phyloP scores from a whole-genome alignment of 2,888 invertebrate genomes.

The Cyclophora albipunctata region DNA sequence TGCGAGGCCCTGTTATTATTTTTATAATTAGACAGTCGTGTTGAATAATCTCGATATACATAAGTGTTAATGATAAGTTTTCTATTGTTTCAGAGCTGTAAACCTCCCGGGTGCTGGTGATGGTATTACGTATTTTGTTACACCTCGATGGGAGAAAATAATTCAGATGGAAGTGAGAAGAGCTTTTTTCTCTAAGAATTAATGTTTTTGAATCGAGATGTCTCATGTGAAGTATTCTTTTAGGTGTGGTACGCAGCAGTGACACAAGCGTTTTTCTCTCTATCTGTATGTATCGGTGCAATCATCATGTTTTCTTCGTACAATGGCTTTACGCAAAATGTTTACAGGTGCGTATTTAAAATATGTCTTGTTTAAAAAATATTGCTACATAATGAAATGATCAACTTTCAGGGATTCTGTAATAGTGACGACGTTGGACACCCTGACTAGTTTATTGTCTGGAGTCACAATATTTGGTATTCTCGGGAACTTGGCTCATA shows the following conservation, averaged over 20 bases:
- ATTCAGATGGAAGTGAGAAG: neutral
- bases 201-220: no score
- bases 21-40: neutral
- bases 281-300: slow-evolving; percentile 79
- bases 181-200: neutral
- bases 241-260: slow-evolving; percentile 72
- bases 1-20: neutral
- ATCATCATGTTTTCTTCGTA: slow-evolving; percentile 80
- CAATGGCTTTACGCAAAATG: slow-evolving; percentile 58
- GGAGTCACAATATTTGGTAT: slow-evolving; percentile 83
- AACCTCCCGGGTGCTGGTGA: slow-evolving; percentile 80
- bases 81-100: slow-evolving; percentile 57
- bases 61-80: neutral
- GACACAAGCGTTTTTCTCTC: slow-evolving; percentile 80
- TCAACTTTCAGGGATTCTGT: slow-evolving; percentile 73
- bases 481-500: slow-evolving; percentile 80
- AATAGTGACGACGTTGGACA: slow-evolving; percentile 81
- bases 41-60: neutral
- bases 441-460: slow-evolving; percentile 81
- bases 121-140: slow-evolving; percentile 12
- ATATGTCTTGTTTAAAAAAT: no score
- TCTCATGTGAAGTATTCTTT: neutral
- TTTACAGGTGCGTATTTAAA: neutral
- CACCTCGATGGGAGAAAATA: neutral
- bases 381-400: neutral